A percentile compares a stretch with the other conserved stretches of the same genome.
Evolutionary conservation across 2,888 invertebrate species (phyloP).

Genomic region (Ormyrus thymus): DNA sequence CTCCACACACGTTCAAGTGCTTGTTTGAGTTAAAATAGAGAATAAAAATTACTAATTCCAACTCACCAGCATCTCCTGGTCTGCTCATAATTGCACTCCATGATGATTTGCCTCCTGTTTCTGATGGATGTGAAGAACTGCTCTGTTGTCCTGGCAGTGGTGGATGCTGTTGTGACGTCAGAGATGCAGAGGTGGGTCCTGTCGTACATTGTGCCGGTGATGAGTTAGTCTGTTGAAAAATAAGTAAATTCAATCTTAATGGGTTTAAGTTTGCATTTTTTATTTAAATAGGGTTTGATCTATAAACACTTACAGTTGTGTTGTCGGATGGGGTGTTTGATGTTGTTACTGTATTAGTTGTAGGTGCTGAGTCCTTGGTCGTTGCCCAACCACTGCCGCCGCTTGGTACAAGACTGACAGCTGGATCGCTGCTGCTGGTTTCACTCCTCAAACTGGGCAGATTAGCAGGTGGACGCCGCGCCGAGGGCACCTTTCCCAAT

Average conservation of each 20-base stretch:
- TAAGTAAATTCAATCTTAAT: background rate
- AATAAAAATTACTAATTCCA: background rate
- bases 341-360: conserved; percentile 71
- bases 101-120: conserved; percentile 72
- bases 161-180: conserved; percentile 67
- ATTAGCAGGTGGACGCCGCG: conserved; percentile 98
- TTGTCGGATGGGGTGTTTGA: conserved; percentile 70
- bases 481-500: conserved; percentile 99
- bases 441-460: conserved; percentile 99
- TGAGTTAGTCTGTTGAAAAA: conserved; percentile 67
- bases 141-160: conserved; percentile 71
- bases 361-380: conserved; percentile 77
- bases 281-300: no score
- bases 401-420: conserved; percentile 86
- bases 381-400: conserved; percentile 89
- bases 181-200: conserved; percentile 66
- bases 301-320: conserved; percentile 63
- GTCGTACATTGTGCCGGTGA: conserved; percentile 71
- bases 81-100: conserved; percentile 75
- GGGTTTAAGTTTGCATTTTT: no score
- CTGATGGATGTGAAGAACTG: conserved; percentile 68
- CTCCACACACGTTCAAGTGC: conserved; percentile 32
- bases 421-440: conserved; percentile 86
- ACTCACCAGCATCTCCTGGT: conserved; percentile 72
- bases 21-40: conserved; percentile 31